Conservation (phyloP, 2,113 vertebrate species). For the Mormyrus lacerda region DNA sequence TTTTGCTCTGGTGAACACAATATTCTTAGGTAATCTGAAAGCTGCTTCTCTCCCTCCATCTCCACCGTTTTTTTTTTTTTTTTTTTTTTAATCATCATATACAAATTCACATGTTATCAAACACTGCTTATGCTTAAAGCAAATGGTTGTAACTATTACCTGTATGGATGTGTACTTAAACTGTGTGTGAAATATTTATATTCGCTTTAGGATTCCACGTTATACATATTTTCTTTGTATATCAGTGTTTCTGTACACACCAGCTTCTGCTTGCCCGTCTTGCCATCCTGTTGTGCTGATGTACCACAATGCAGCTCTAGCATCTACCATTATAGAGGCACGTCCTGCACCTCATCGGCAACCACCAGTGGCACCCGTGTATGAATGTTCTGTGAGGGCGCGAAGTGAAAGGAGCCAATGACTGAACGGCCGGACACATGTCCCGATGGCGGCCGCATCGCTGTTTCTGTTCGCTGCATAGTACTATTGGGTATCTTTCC, state of each 20-base stretch:
- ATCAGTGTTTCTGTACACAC: background rate
- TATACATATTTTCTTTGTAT: background rate
- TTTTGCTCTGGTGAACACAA: background rate
- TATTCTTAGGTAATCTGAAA: background rate
- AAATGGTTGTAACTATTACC: background rate
- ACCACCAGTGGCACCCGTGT: constrained; percentile 47
- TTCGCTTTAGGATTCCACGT: background rate
- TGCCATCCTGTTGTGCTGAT: background rate
- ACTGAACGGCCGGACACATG: background rate
- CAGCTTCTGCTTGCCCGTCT: background rate
- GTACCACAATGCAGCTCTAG: background rate
- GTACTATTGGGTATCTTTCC: background rate
- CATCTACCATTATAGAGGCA: background rate
- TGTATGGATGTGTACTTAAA: background rate
- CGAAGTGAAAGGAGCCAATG: background rate
- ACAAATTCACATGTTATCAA: background rate
- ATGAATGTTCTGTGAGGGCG: constrained; percentile 21
- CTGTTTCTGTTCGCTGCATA: background rate
- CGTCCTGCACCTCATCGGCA: background rate
- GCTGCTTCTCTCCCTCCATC: background rate
- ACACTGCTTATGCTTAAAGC: background rate
- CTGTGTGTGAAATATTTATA: background rate
- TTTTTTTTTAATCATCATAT: background rate
- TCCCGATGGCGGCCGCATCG: background rate
- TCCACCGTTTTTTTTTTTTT: too few species aligned